A percentile compares a stretch with the other conserved stretches of the same genome.
Conservation (phyloP, 2,797 vertebrate genomes). For the Crenichthys baileyi region DNA sequence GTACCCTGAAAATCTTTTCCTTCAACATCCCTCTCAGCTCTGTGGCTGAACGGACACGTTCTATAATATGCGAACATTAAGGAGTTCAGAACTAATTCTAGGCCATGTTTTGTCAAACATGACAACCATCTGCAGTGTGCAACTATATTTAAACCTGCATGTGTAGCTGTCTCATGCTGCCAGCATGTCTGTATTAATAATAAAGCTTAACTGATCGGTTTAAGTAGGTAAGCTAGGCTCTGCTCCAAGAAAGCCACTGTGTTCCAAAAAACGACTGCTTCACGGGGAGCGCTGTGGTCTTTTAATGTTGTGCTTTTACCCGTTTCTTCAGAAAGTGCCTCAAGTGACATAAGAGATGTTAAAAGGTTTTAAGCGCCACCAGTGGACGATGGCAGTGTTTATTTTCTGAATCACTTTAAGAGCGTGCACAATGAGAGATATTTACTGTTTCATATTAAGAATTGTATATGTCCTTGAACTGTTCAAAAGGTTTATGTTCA, state of each 20-base stretch:
- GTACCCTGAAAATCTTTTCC: conserved; percentile 21
- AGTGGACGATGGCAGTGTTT: conserved; percentile 76
- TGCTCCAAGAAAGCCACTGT: conserved; percentile 41
- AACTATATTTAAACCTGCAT: conserved; percentile 71
- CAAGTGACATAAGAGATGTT: conserved; percentile 59
- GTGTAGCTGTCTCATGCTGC: conserved; percentile 71
- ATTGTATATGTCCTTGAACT: conserved; percentile 79
- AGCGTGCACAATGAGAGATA: conserved; percentile 80
- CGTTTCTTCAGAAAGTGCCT: conserved; percentile 80
- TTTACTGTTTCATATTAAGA: conserved; percentile 83
- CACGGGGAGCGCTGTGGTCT: conserved; percentile 56
- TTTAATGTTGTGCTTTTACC: conserved; percentile 53
- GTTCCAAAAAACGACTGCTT: conserved; percentile 54
- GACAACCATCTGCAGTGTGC: conserved; percentile 54
- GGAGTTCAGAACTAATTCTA: conserved; percentile 6
- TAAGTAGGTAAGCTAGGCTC: conserved; percentile 58
- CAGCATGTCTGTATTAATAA: conserved; percentile 63
- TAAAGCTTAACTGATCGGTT: conserved; percentile 59
- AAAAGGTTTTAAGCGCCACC: conserved; percentile 62
- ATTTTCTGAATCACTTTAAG: conserved; percentile 78
- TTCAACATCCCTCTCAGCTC: conserved; percentile 12
- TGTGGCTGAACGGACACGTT: conserved; percentile 12
- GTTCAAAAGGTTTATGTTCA: conserved; percentile 75
- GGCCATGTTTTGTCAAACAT: conserved; percentile 28
- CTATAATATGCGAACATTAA: conserved; percentile 14